Evolutionary conservation across 2,797 vertebrate species (phyloP).

Genomic region (Rhabdomys pumilio): DNA sequence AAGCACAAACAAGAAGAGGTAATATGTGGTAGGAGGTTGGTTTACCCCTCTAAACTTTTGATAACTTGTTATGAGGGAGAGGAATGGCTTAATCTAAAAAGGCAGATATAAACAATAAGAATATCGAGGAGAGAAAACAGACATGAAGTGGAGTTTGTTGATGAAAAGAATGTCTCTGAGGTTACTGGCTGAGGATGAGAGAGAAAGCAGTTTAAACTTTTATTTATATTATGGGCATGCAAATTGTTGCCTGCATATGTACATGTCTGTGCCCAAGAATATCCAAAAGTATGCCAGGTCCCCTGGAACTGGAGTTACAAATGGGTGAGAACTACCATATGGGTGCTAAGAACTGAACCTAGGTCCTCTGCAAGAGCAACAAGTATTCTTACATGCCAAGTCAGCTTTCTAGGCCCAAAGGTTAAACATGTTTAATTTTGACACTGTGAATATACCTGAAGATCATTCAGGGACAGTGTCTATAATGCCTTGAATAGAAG

Average conservation of each 20-base stretch:
- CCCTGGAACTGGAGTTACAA: not conserved
- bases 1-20: not conserved
- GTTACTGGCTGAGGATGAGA: not conserved
- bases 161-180: not conserved
- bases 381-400: not conserved
- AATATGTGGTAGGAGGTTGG: not conserved
- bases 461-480: conserved; percentile 1
- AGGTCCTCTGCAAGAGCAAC: not conserved
- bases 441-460: not conserved
- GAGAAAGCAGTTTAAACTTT: not conserved
- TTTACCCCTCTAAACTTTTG: conserved; percentile 26
- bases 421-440: not conserved
- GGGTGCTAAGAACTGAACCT: not conserved
- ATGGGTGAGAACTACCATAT: not conserved
- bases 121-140: conserved; percentile 3
- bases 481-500: not conserved
- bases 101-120: not conserved
- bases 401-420: not conserved
- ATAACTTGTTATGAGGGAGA: conserved; percentile 2
- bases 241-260: not conserved
- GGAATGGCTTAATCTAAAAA: not conserved
- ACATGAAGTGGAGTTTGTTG: not conserved
- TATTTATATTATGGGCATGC: not conserved
- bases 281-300: not conserved
- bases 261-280: not conserved